These are phyloP conservation scores for Diadophis punctatus DNA, from an alignment of 2,113 vertebrate genomes.

Conservation along the genomic window DNA sequence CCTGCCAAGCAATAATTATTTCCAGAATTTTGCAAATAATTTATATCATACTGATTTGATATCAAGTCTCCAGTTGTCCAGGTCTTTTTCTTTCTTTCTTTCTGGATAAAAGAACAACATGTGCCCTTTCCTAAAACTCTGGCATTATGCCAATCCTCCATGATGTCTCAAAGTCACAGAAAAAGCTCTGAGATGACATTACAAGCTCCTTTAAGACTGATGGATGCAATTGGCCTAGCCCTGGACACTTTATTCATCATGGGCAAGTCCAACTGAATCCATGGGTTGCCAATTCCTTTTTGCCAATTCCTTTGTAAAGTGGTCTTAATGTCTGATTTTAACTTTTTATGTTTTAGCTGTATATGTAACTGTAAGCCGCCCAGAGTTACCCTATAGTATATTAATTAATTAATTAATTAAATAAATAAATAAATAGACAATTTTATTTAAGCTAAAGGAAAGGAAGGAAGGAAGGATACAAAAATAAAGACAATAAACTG, in stretches of 20 bases:
- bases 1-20: background rate
- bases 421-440: background rate
- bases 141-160: background rate
- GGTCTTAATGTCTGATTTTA: background rate
- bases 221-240: background rate
- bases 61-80: background rate
- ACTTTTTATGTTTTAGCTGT: background rate
- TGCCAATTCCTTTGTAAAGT: background rate
- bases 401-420: too few relatives aligned
- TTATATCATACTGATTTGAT: background rate
- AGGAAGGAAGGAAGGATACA: background rate
- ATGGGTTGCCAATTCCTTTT: background rate
- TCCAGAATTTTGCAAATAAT: background rate
- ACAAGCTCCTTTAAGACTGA: background rate
- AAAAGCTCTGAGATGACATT: background rate
- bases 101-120: background rate
- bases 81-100: background rate
- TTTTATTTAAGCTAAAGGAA: background rate
- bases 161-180: background rate
- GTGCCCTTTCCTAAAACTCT: background rate
- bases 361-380: background rate
- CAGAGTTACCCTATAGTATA: background rate
- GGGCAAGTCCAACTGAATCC: background rate
- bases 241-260: background rate
- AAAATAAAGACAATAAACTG: background rate